phyloP scores from a whole-genome alignment of 1,140 invertebrate genomes.

The Ceratosolen solmsi region DNA sequence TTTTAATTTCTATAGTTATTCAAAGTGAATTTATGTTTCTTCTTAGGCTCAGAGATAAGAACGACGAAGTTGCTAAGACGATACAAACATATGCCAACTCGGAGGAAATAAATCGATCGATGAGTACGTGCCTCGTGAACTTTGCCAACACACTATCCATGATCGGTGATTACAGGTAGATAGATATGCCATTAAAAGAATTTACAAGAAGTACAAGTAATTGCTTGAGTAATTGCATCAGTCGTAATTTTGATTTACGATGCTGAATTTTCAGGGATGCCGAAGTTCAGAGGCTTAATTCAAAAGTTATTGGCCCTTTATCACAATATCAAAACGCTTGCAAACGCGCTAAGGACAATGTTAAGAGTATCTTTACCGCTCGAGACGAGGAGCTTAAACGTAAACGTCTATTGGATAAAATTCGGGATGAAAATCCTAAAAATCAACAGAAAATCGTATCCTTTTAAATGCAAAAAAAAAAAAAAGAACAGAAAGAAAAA shows the following conservation, averaged over 20 bases:
- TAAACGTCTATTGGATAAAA: slow-evolving; percentile 78
- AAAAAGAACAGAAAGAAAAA: too few relatives aligned
- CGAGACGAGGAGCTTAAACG: slow-evolving; percentile 80
- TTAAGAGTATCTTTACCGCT: slow-evolving; percentile 81
- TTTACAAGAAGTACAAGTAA: too few relatives aligned
- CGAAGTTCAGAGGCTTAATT: slow-evolving; percentile 80
- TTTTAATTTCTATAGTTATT: not conserved
- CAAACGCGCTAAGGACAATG: slow-evolving; percentile 81
- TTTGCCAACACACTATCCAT: slow-evolving; percentile 79
- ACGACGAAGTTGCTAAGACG: slow-evolving; percentile 80
- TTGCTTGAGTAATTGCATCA: not conserved
- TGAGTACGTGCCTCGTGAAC: slow-evolving; percentile 77
- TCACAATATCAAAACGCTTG: slow-evolving; percentile 82
- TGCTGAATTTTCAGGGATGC: slow-evolving; percentile 72
- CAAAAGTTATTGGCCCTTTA: slow-evolving; percentile 79
- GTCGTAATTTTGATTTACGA: not conserved
- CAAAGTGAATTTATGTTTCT: not conserved
- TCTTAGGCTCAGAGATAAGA: slow-evolving; percentile 78
- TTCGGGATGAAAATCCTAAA: slow-evolving; percentile 78
- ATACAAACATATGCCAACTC: slow-evolving; percentile 78
- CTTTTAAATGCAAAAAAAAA: too few relatives aligned
- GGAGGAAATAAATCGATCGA: slow-evolving; percentile 81
- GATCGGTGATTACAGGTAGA: slow-evolving; percentile 79
- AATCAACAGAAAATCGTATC: slow-evolving; percentile 82
- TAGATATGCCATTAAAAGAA: not conserved